Base-by-base conservation (phyloP, 2,888 invertebrate genomes). In the Mycogona germanica region DNA sequence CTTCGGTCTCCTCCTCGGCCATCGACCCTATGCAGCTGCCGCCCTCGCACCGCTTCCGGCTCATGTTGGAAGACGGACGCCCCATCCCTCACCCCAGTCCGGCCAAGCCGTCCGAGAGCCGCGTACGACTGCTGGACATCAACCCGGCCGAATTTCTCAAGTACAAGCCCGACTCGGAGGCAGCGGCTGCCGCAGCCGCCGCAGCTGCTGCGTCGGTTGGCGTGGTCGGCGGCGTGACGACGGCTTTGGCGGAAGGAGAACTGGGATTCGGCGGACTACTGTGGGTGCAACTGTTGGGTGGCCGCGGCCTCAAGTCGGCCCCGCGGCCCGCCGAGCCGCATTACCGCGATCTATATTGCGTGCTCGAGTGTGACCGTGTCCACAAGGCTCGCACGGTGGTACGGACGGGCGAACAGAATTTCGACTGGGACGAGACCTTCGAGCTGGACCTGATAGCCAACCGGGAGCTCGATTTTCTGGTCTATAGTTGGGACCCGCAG, bases 401-500 rank as follows among this genome's bases (percentile, higher is more conserved):
- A 29, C 80, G 95, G 53, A 93, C 92, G 1, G 93, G 93, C 2
- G 95, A 95, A 69, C 78, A 95, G 45, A 89, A 92, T 68, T 97
- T 96, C 70, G 95, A 97, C 72, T 98, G 98, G 98, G 95, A 97
- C 68, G 98, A 98, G 70, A 91, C 92, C 17, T 98, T 98, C 68
- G 97, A 98, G 68, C 75, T 98, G 64, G 97, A 98, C 68, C 75
- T 97, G 58, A 91, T 95, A 41, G 87, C 89, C 66, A 93, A 93
- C 66, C 81, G 87, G 63, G 92, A 96, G 70, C 75, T 97, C 61
- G 95, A 97, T 67, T 84, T 98, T 60, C 77, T 97, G 61, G 91
- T 98, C 49, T 98, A 98, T 73, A 95, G 93, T 6, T 98, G 98
- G 98, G 97, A 98, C 74, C 96, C 96, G 1, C 95, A 96, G 70